phyloP scores from a whole-genome alignment of 2,113 vertebrate species.

The Amblyornis subalaris region DNA sequence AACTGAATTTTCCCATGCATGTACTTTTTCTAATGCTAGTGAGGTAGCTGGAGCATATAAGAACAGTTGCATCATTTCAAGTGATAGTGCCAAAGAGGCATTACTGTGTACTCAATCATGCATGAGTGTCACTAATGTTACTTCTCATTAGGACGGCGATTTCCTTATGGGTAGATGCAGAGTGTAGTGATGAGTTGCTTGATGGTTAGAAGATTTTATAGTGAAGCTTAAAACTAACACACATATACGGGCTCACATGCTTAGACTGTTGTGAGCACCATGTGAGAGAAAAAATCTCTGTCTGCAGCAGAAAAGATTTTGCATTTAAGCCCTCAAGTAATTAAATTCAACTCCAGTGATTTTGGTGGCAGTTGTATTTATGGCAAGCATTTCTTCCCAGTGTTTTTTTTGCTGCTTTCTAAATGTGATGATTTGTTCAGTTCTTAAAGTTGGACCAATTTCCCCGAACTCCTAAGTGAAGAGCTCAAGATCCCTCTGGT shows the following conservation, averaged over 20 bases:
- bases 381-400: neutral
- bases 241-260: accelerated
- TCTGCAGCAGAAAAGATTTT: neutral
- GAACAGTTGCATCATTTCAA: neutral
- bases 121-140: neutral
- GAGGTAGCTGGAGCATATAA: neutral
- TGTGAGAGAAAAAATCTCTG: neutral
- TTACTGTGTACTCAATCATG: neutral
- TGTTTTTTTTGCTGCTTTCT: neutral
- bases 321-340: neutral
- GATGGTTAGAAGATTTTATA: neutral
- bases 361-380: neutral
- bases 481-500: neutral
- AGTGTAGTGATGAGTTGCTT: neutral
- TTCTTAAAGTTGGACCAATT: neutral
- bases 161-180: neutral
- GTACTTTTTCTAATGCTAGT: neutral
- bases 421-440: accelerated
- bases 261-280: neutral
- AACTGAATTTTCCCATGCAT: neutral
- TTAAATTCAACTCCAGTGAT: neutral
- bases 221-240: neutral
- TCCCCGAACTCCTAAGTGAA: neutral
- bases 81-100: neutral
- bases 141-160: neutral